phyloP scores from a whole-genome alignment of 2,888 invertebrate species.

The Trissonchulus latispiculum region DNA sequence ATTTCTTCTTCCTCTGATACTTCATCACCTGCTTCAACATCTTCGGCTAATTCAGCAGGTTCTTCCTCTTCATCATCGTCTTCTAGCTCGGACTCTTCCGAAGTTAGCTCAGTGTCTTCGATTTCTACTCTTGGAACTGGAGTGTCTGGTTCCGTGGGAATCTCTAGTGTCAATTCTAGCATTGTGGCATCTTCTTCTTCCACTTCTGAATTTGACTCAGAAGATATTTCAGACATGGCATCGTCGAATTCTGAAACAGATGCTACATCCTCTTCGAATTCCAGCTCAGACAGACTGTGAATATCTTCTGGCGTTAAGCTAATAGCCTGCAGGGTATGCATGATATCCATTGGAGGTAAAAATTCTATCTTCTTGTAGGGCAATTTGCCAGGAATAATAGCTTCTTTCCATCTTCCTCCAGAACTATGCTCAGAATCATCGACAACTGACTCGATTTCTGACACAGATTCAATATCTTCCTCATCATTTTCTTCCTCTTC shows the following conservation, averaged over 20 bases:
- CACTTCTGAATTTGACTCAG: neutral
- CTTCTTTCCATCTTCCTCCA: neutral
- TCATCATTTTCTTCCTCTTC: neutral
- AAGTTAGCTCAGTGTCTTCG: no score
- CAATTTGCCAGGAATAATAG: neutral
- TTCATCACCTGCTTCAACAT: neutral
- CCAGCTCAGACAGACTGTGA: neutral
- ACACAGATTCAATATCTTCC: conserved; percentile 1
- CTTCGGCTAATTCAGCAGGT: neutral
- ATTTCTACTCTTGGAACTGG: no score
- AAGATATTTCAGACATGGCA: neutral
- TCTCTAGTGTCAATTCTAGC: no score
- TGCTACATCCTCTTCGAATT: neutral
- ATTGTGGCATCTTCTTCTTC: neutral
- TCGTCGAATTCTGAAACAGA: neutral
- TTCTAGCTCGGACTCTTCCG: no score
- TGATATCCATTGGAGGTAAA: conserved; percentile 9
- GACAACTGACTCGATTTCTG: neutral
- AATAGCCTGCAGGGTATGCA: neutral
- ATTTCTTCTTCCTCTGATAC: neutral
- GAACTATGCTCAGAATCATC: neutral
- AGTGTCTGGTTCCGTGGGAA: no score
- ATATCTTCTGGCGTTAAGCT: neutral
- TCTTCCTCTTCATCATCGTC: neutral
- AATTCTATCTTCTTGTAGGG: neutral